These are phyloP conservation scores for Xiphophorus hellerii DNA, from an alignment of 2,113 vertebrate species.

Conservation along the genomic window DNA sequence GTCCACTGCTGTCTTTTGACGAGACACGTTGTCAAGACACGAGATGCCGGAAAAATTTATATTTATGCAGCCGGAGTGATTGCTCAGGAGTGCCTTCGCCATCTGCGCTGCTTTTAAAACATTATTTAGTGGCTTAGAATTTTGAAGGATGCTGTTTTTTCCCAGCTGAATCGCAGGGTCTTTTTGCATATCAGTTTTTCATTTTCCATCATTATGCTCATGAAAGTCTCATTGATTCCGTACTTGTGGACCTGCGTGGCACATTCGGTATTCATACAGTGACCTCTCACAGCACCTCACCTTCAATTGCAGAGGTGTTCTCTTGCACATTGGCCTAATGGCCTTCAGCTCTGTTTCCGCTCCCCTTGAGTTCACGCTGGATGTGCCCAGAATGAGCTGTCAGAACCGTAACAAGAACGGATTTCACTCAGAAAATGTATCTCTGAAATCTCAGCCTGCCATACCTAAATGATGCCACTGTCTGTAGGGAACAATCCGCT, in stretches of 20 bases:
- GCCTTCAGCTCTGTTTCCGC: conserved; percentile 47
- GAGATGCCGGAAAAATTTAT: conserved; percentile 22
- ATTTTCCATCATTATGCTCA: conserved; percentile 25
- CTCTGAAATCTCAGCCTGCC: conserved; percentile 49
- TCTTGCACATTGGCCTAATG: conserved; percentile 49
- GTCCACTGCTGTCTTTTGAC: conserved; percentile 27
- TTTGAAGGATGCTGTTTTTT: conserved; percentile 11
- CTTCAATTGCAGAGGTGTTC: conserved; percentile 51
- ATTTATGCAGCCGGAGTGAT: conserved; percentile 31
- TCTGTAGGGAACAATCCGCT: conserved; percentile 36
- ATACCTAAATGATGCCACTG: conserved; percentile 58
- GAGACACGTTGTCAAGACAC: conserved; percentile 32
- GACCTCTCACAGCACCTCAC: conserved; percentile 62
- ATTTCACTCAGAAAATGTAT: conserved; percentile 63
- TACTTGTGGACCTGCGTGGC: conserved; percentile 40
- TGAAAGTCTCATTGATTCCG: conserved; percentile 44
- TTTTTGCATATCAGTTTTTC: conserved; percentile 49
- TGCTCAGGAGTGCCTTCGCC: conserved; percentile 19
- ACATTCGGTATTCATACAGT: conserved; percentile 64
- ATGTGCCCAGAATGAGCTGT: conserved; percentile 68
- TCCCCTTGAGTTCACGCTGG: conserved; percentile 36
- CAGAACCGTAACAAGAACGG: conserved; percentile 53
- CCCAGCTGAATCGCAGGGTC: conserved; percentile 3
- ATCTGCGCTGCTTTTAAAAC: conserved; percentile 45
- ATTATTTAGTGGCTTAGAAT: conserved; percentile 24